Conservation (phyloP, 2,888 invertebrate genomes). For the Caenorhabditis angaria region DNA sequence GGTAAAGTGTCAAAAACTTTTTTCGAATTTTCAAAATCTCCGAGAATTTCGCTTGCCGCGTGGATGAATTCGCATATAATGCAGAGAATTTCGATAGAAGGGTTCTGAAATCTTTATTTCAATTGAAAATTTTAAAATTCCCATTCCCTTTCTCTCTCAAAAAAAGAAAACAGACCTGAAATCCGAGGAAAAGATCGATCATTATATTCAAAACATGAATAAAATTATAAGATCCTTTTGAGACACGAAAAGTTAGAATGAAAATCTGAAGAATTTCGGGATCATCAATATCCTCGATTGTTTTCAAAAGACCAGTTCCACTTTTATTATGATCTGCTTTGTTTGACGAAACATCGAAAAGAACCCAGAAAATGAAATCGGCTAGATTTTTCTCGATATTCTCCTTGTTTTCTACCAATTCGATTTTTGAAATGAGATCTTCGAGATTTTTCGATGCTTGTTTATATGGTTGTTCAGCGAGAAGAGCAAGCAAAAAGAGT, state of each 20-base stretch:
- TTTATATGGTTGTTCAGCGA: conserved; percentile 17
- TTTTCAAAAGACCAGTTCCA: conserved; percentile 4
- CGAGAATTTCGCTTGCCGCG: background rate
- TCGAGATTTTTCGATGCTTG: conserved; percentile 5
- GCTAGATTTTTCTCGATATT: conserved; percentile 3
- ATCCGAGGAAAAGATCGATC: background rate
- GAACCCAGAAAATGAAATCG: conserved; percentile 12
- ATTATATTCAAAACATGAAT: background rate
- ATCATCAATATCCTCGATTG: background rate
- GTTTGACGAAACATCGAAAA: conserved; percentile 6
- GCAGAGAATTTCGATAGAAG: background rate
- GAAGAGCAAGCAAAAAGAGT: conserved; percentile 16
- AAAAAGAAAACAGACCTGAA: background rate
- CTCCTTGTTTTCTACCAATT: background rate
- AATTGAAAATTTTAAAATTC: too few relatives aligned
- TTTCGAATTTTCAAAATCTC: background rate
- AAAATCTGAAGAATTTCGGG: background rate
- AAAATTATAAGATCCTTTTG: background rate
- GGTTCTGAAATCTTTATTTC: background rate
- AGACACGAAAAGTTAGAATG: background rate
- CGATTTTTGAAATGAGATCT: conserved; percentile 7
- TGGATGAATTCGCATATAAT: conserved; percentile 1
- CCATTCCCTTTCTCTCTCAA: too few relatives aligned
- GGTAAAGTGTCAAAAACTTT: conserved; percentile 4
- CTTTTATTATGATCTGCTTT: conserved; percentile 11